A percentile compares a stretch with the other conserved stretches of the same genome.
Conservation (phyloP, 2,888 invertebrate genomes). For the Trilocha varians region DNA sequence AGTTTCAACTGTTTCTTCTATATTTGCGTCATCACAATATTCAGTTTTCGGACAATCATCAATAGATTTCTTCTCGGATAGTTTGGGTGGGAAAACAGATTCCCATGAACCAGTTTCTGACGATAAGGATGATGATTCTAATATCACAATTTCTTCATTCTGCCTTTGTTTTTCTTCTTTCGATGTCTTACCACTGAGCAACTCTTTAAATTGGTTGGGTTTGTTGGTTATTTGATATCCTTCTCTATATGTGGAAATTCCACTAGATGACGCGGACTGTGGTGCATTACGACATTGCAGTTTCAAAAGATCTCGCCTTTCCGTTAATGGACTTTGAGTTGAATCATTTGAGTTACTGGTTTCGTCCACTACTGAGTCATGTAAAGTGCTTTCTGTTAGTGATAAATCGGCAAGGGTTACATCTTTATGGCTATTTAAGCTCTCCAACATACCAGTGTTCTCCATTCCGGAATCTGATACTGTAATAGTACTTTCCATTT, state of each 20-base stretch:
- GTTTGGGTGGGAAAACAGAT: constrained; percentile 69
- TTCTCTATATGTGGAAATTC: constrained; percentile 22
- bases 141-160: constrained; percentile 75
- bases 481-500: constrained; percentile 55
- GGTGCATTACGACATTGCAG: constrained; percentile 16
- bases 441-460: constrained; percentile 52
- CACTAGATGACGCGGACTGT: constrained; percentile 17
- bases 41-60: constrained; percentile 55
- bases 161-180: constrained; percentile 76
- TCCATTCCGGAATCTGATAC: constrained; percentile 65
- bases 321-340: constrained; percentile 25
- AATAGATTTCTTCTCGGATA: constrained; percentile 51
- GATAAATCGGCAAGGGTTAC: constrained; percentile 51
- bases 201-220: constrained; percentile 20
- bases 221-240: constrained; percentile 20
- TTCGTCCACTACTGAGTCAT: constrained; percentile 49
- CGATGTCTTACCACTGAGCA: constrained; percentile 32
- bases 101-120: constrained; percentile 79
- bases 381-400: constrained; percentile 55
- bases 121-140: constrained; percentile 76
- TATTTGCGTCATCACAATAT: constrained; percentile 18
- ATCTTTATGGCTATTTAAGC: constrained; percentile 49
- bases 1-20: not conserved
- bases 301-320: constrained; percentile 23
- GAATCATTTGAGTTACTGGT: constrained; percentile 28